phyloP scores from a whole-genome alignment of 2,113 vertebrate species.

The Salvelinus namaycush region DNA sequence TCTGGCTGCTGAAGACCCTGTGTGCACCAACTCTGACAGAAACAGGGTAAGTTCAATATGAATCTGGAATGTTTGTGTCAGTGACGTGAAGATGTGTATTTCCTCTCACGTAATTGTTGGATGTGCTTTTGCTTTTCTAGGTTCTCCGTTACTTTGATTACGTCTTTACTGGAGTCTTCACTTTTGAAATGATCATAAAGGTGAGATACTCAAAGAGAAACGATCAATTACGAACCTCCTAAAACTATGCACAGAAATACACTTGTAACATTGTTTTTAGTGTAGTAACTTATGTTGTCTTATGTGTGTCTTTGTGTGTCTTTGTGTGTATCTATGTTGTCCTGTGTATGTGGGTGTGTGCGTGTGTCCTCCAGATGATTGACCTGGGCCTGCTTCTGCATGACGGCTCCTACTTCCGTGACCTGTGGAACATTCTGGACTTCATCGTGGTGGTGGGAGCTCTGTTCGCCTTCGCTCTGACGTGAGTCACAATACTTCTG shows the following conservation, averaged over 20 bases:
- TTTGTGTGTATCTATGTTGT: neutral
- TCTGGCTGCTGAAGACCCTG: constrained; percentile 92
- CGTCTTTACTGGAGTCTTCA: constrained; percentile 97
- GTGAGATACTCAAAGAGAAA: constrained; percentile 60
- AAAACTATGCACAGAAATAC: neutral
- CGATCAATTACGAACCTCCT: neutral
- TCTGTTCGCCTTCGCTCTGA: constrained; percentile 93
- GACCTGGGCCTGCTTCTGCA: constrained; percentile 97
- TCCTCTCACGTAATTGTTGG: neutral
- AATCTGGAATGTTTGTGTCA: neutral
- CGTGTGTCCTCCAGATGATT: constrained; percentile 84
- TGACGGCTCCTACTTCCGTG: constrained; percentile 94
- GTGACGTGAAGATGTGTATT: neutral
- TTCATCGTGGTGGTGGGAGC: constrained; percentile 98
- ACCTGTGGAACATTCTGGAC: constrained; percentile 98
- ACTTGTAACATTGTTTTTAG: neutral
- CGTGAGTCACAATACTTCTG: constrained; percentile 82
- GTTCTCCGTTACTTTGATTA: constrained; percentile 98
- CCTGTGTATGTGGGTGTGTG: neutral
- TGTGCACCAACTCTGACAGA: constrained; percentile 91
- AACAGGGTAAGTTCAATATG: constrained; percentile 83
- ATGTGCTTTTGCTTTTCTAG: constrained; percentile 61
- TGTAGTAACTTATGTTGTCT: neutral
- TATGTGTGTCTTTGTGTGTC: neutral
- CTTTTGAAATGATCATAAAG: constrained; percentile 99